Evolutionary conservation across 2,113 vertebrate species (phyloP).

Genomic region (Canis aureus): DNA sequence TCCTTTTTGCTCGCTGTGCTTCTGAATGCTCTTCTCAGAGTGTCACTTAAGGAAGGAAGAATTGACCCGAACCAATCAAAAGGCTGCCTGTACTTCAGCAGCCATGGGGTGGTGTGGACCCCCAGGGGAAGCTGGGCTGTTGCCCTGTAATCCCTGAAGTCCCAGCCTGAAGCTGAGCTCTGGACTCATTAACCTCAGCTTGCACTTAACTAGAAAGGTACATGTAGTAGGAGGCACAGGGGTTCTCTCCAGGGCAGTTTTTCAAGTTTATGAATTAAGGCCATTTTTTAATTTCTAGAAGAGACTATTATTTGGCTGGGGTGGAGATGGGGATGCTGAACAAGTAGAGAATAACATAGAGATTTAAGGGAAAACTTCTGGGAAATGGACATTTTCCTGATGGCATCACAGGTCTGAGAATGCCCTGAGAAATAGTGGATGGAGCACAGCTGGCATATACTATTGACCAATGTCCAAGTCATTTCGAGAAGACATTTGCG

Average conservation of each 20-base stretch:
- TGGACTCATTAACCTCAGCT: neutral
- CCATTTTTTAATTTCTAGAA: neutral
- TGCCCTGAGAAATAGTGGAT: neutral
- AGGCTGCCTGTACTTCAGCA: neutral
- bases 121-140: neutral
- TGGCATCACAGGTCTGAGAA: neutral
- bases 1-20: neutral
- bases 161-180: neutral
- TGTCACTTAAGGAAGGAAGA: neutral
- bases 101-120: neutral
- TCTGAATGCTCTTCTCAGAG: neutral
- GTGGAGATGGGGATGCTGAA: neutral
- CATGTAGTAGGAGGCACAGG: neutral
- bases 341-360: neutral
- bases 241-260: neutral
- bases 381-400: neutral
- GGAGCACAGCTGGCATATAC: neutral
- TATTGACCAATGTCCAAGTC: neutral
- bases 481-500: neutral
- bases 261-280: neutral
- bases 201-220: neutral
- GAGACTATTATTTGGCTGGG: neutral
- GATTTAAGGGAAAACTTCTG: neutral
- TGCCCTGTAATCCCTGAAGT: slow-evolving; percentile 1
- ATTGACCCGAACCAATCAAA: neutral